Evolutionary conservation across 2,797 vertebrate genomes (phyloP), one percentile per base, ranked within the genome.

Genomic region (Anguilla obscura): DNA sequence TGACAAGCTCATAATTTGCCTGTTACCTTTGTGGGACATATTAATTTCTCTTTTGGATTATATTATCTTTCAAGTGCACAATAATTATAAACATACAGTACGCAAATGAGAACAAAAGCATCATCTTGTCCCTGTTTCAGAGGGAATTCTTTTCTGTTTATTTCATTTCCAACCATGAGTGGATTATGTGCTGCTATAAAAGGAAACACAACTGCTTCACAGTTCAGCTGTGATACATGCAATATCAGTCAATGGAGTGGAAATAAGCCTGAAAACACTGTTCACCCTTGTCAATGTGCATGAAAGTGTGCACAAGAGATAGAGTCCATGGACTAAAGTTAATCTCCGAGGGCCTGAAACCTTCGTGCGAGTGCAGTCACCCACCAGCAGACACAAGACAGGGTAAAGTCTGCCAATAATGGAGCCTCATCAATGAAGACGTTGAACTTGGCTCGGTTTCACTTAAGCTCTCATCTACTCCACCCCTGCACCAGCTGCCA

Each of bases 361-460:
- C 71, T 27, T 10, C 5, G n/a, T 36, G 40, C 1, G 16, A 86
- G 16, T n/a, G 21, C 87, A 82, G 12, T 12, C 74, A 40, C 56
- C 74, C 54, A 45, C 71, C 50, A 12, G 85, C 33, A 48, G 36
- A 83, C 76, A 58, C 21, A 50, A 54, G 21, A 27, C 24, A 50
- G 45, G 40, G 60, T 16, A 40, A 33, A 14, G 58, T 24, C 58
- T 66, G 87, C 60, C 40, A 84, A 24, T 66, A 36, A 84, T 52
- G n/a, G 30, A 33, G 79, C 24, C 21, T 69, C n/a, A 69, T 69
- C 86, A 87, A 80, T 87, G 82, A 87, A 36, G 54, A 58, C 52
- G 36, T 33, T 82, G 71, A 87, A 80, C 85, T 80, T 88, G 69
- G 84, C 82, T 88, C 12, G 54, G 88, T 21, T 21, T 89, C 33